Evolutionary conservation across 2,888 invertebrate species (phyloP), one percentile per base, ranked within the genome.

Genomic region (Anoncus sp.): DNA sequence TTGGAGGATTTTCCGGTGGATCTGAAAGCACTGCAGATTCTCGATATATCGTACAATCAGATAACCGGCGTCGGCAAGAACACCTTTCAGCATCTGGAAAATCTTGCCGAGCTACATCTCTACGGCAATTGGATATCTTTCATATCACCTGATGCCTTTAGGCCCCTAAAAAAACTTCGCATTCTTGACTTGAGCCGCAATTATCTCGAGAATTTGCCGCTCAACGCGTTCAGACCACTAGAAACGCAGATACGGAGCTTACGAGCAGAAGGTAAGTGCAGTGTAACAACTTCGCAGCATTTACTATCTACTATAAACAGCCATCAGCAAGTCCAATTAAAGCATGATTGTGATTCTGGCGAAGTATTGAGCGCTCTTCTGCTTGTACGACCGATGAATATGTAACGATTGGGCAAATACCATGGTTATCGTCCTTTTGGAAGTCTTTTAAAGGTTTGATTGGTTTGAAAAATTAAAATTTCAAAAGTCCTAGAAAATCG

Each of bases 11-110:
- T 97, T 88, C 95, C 96, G 53, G 90, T 93, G 14, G 96, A 97
- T 90, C 92, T 98, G 80, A 94, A 94, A 82, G 94, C 95, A 78
- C 92, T 98, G 82, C 95, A 97, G 92, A 94, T 95, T 81, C 93
- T 97, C 80, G 97, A 97, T 90, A 92, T 97, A 77, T 97, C 97
- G 47, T 95, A 94, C 90, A 97, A 97, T 92, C 96, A 96, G 89
- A 94, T 97, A 87, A 95, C 95, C 80, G 94, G 94, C 86, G 94
- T 97, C 82, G 94, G 94, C 65, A 96, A 95, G 89, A 94, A 94
- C 81, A 95, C 95, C 69, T 97, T 97, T 87, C 94, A 95, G 78
- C 94, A 96, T 89, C 92, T 97, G n/a, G 94, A 94, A 81, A 95
- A 95, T 85, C 93, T 97, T 18, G 94, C 93, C 24, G 97, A 97